These are phyloP conservation scores for Hexactinellida sp. DNA, from an alignment of 37 sponge, comb jelly and placozoan species.

Conservation along the genomic window DNA sequence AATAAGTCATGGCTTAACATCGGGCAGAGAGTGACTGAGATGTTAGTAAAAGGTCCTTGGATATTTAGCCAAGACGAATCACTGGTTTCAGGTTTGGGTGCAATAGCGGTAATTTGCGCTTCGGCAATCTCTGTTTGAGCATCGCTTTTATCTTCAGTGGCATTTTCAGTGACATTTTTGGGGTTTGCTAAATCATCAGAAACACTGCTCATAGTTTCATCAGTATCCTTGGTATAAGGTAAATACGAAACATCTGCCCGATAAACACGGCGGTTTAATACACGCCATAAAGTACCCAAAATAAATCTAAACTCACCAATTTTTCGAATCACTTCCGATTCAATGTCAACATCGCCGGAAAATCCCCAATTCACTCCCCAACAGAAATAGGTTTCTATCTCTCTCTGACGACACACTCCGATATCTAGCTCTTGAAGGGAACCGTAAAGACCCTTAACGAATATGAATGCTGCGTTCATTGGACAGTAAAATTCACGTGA, in stretches of 20 bases:
- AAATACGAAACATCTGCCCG: not conserved
- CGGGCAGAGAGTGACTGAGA: too few species aligned
- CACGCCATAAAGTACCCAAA: not conserved
- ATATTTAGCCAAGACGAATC: not conserved
- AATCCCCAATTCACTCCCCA: not conserved
- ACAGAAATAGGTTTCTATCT: not conserved
- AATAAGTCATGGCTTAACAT: not conserved
- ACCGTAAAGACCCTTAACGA: not conserved
- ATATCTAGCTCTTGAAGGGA: not conserved
- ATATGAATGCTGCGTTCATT: not conserved
- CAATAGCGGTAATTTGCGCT: not conserved
- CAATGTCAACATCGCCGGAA: not conserved
- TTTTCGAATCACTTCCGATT: not conserved
- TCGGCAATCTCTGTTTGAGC: not conserved
- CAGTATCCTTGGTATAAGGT: not conserved
- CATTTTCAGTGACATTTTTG: not conserved
- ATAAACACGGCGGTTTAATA: not conserved
- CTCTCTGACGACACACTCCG: not conserved
- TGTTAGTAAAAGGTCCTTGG: not conserved
- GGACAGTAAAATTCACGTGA: not conserved
- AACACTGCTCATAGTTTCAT: not conserved
- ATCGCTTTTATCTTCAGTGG: not conserved
- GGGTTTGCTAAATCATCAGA: not conserved
- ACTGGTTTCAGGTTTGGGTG: not conserved
- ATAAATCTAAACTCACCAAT: not conserved